These are phyloP conservation scores for Esox masquinongy DNA, from an alignment of 2,797 vertebrate species.

Conservation along the genomic window DNA sequence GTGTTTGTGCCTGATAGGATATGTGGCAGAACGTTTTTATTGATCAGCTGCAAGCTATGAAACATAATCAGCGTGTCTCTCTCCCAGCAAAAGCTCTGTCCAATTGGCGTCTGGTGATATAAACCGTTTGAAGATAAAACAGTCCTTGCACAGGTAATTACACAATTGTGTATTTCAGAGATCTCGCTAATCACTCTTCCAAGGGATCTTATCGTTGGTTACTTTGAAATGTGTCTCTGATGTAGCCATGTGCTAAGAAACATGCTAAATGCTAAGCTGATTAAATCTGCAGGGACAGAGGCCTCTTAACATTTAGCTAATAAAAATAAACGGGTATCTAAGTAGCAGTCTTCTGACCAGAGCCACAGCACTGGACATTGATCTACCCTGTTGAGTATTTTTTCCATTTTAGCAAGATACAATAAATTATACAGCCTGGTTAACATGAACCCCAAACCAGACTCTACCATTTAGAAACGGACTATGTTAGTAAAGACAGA, in stretches of 20 bases:
- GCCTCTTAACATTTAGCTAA: constrained; percentile 45
- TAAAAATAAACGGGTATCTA: constrained; percentile 63
- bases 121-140: neutral
- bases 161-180: neutral
- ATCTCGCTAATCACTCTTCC: constrained; percentile 3
- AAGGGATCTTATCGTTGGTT: constrained; percentile 44
- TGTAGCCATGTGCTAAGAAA: constrained; percentile 56
- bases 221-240: constrained; percentile 68
- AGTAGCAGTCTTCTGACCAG: constrained; percentile 1
- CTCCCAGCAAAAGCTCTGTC: neutral
- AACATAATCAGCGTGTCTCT: constrained; percentile 54
- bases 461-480: neutral
- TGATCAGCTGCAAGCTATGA: constrained; percentile 45
- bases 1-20: constrained; percentile 22
- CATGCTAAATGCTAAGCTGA: constrained; percentile 65
- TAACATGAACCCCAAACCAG: neutral
- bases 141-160: neutral
- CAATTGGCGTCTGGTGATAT: neutral
- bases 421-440: neutral
- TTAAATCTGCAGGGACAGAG: constrained; percentile 58
- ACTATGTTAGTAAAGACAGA: neutral
- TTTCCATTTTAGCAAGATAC: constrained; percentile 25
- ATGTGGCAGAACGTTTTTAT: constrained; percentile 53
- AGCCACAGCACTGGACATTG: neutral
- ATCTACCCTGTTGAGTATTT: constrained; percentile 42